Percentiles rank a stretch among this genome's conserved stretches.
These are phyloP conservation scores for Phrynocephalus guinanensis DNA, from an alignment of 2,797 vertebrate species.

Conservation along the genomic window DNA sequence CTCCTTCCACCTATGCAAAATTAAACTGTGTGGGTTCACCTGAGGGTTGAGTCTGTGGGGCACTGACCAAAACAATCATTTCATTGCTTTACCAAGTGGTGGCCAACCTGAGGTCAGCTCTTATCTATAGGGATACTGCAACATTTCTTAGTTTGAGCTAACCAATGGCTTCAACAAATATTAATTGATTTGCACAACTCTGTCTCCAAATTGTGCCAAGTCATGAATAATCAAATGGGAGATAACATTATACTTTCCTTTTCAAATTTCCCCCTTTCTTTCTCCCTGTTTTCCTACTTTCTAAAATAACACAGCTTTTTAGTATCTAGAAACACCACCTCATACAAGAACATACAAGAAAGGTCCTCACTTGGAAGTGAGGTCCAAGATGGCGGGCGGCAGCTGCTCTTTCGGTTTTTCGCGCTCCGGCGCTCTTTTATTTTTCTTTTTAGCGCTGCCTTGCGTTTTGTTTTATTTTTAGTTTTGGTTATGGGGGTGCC, in stretches of 20 bases:
- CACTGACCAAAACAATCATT: neutral
- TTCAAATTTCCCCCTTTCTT: neutral
- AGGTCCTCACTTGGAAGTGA: too few species aligned
- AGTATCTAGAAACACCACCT: constrained; percentile 10
- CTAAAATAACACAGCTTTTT: neutral
- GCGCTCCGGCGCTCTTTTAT: too few species aligned
- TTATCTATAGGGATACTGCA: neutral
- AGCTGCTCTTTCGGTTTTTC: too few species aligned
- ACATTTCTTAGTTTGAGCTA: neutral
- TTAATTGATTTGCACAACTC: neutral
- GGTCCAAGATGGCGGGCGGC: too few species aligned
- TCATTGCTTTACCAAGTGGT: neutral
- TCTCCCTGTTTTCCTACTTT: neutral
- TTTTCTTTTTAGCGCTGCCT: too few species aligned
- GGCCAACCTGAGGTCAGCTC: neutral
- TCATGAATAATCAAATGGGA: neutral
- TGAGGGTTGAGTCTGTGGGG: neutral
- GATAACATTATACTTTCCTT: neutral
- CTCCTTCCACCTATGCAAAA: neutral
- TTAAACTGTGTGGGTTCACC: neutral
- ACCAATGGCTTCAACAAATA: neutral
- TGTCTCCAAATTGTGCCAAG: neutral
- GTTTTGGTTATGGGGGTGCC: too few species aligned
- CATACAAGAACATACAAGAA: too few species aligned
- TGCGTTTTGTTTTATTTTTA: too few species aligned